A percentile compares a stretch with the other conserved stretches of the same genome.
phyloP scores from a whole-genome alignment of 2,113 vertebrate genomes.

The Cheirogaleus medius region DNA sequence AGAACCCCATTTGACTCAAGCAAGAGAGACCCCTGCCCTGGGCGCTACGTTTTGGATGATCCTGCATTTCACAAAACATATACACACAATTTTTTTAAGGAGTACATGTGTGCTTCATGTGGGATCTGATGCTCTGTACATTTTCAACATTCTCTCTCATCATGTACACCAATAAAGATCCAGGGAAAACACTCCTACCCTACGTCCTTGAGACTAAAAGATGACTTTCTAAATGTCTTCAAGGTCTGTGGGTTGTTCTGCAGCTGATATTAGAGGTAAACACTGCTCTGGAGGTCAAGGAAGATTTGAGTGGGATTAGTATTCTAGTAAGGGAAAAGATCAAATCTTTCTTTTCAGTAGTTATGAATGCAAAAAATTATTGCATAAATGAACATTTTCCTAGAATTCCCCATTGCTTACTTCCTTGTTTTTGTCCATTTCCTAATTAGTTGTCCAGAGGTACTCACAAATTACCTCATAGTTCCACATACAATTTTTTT shows the following conservation, averaged over 20 bases:
- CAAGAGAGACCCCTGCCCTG: background rate
- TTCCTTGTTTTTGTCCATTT: background rate
- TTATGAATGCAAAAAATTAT: background rate
- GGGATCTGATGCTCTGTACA: no score
- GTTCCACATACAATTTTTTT: background rate
- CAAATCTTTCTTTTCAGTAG: background rate
- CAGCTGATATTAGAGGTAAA: background rate
- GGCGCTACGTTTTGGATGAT: background rate
- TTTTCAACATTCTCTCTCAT: background rate
- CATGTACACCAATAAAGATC: background rate
- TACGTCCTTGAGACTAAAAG: background rate
- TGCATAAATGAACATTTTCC: background rate
- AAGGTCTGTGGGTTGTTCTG: background rate
- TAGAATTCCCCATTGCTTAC: background rate
- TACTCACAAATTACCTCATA: background rate
- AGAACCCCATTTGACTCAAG: background rate
- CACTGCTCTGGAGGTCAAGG: background rate
- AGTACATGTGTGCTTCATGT: accelerated
- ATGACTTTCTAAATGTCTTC: background rate
- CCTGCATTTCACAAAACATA: no score
- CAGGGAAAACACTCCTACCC: background rate
- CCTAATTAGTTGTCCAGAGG: background rate
- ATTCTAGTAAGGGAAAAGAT: background rate
- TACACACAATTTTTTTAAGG: background rate
- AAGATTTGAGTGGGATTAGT: background rate